Conservation (phyloP, 2,888 invertebrate genomes). For the Himalopsyche kuldschensis region DNA sequence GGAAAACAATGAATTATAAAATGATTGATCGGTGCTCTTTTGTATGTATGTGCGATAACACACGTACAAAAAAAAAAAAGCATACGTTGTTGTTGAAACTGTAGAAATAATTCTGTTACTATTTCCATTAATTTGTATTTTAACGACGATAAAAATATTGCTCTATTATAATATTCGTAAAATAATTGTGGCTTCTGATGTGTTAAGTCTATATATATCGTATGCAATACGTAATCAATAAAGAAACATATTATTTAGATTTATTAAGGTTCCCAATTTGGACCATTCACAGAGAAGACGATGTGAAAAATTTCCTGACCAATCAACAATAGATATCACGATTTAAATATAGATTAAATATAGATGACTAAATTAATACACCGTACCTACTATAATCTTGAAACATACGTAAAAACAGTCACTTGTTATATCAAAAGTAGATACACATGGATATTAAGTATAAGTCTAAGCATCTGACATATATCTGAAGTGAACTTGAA, state of each 20-base stretch:
- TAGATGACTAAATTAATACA: background rate
- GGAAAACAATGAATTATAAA: no score
- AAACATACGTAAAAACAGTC: no score
- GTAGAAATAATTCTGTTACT: no score
- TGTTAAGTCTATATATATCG: background rate
- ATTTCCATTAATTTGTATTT: no score
- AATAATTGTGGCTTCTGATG: background rate
- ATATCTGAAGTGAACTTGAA: background rate
- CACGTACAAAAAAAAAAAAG: no score
- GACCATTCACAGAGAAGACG: background rate
- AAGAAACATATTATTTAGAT: background rate
- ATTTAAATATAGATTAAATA: background rate
- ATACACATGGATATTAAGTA: background rate
- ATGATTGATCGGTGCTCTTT: no score
- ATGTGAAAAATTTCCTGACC: background rate
- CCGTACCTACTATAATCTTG: no score
- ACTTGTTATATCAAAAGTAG: no score
- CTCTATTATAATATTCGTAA: no score
- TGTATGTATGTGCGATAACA: no score
- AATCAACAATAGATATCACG: background rate
- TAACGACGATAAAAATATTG: no score
- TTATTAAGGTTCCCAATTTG: background rate
- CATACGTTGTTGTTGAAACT: no score
- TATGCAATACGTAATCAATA: background rate
- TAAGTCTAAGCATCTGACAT: background rate